Conservation (phyloP, 2,888 invertebrate genomes). For the Pheosia gnoma region DNA sequence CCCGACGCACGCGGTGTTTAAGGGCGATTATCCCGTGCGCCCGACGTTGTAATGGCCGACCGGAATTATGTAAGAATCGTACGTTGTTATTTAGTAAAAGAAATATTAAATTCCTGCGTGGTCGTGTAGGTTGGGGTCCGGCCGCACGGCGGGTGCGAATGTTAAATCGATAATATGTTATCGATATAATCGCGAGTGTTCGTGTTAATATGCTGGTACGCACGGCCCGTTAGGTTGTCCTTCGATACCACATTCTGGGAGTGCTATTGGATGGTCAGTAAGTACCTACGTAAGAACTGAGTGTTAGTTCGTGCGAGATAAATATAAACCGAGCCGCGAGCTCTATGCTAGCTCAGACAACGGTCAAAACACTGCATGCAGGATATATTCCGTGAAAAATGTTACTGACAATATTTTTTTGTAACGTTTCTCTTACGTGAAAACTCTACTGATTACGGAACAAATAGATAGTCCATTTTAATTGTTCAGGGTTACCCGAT, state of each 20-base stretch:
- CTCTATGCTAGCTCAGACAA: constrained; percentile 15
- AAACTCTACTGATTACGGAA: too few species aligned
- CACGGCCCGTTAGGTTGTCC: constrained; percentile 22
- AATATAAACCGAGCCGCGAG: constrained; percentile 67
- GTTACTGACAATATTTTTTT: not conserved
- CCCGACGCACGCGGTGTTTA: constrained; percentile 60
- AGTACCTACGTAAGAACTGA: constrained; percentile 60
- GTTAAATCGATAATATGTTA: constrained; percentile 33
- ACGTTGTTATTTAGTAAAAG: constrained; percentile 67
- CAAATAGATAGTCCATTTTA: not conserved
- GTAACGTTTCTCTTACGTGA: too few species aligned
- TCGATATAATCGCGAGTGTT: constrained; percentile 50
- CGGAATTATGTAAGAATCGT: constrained; percentile 78
- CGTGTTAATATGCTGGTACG: constrained; percentile 39
- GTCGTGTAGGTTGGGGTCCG: constrained; percentile 31
- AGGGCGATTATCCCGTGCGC: constrained; percentile 67
- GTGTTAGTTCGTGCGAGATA: constrained; percentile 54
- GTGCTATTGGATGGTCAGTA: constrained; percentile 63
- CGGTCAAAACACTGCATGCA: constrained; percentile 23
- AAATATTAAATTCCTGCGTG: constrained; percentile 38
- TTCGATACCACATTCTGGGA: constrained; percentile 44
- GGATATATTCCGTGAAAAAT: constrained; percentile 24
- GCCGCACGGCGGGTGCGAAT: constrained; percentile 14
- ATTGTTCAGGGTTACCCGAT: too few species aligned
- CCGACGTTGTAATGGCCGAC: constrained; percentile 67